These are phyloP conservation scores for Trochalopteron elliotii DNA, from an alignment of 2,113 vertebrate species.

Conservation along the genomic window DNA sequence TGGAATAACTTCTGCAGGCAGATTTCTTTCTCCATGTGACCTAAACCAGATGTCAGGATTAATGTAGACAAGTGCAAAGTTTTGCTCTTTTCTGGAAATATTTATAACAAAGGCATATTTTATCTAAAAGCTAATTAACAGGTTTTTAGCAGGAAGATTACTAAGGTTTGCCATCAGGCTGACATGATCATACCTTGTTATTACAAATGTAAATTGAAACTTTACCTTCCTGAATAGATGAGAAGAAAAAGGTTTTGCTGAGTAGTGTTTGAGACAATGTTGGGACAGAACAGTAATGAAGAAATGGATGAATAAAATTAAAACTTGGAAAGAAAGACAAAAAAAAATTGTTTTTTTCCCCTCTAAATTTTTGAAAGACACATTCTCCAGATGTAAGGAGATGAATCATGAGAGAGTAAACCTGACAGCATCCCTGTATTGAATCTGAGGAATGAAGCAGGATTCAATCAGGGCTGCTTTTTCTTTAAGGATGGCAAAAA, in stretches of 20 bases:
- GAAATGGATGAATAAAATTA: slow-evolving; percentile 14
- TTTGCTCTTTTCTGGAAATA: slow-evolving; percentile 8
- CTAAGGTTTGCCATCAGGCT: background rate
- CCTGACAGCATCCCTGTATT: background rate
- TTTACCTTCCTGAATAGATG: background rate
- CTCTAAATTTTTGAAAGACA: slow-evolving; percentile 7
- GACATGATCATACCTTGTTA: background rate
- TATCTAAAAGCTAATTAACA: background rate
- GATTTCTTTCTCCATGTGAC: background rate
- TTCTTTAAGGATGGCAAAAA: background rate
- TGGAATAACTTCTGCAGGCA: background rate
- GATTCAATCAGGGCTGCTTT: background rate
- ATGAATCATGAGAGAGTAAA: slow-evolving; percentile 18
- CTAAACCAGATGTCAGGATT: background rate
- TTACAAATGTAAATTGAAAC: background rate
- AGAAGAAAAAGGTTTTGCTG: background rate
- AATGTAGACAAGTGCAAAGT: background rate
- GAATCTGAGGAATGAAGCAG: background rate
- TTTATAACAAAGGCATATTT: background rate
- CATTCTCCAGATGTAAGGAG: slow-evolving; percentile 23
- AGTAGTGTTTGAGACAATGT: background rate
- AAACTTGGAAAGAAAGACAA: background rate
- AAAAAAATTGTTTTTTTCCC: rapidly evolving
- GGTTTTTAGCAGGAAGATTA: slow-evolving; percentile 5
- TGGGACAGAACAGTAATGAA: background rate